phyloP scores from a whole-genome alignment of 1,140 invertebrate genomes.

The Meloidogyne hapla region DNA sequence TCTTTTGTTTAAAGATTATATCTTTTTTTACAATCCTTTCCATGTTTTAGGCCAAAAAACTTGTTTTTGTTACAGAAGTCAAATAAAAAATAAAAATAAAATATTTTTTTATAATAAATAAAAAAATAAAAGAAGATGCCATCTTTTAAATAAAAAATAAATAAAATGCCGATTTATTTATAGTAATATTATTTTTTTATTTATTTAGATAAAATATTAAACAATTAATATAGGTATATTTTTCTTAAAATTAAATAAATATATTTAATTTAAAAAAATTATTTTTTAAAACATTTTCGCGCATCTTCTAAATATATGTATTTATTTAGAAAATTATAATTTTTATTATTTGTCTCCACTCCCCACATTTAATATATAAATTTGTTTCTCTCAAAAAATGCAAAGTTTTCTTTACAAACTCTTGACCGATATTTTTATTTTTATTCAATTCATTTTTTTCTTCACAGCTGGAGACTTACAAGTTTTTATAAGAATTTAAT shows the following conservation, averaged over 20 bases:
- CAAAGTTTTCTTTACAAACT: not conserved
- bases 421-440: slow-evolving; percentile 1
- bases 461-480: not conserved
- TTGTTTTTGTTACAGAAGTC: not conserved
- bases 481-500: not conserved
- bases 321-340: not conserved
- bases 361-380: no score
- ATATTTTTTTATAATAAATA: no score
- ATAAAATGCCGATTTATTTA: no score
- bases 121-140: not conserved
- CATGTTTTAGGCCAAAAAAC: not conserved
- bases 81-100: not conserved
- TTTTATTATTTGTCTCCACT: not conserved
- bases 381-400: not conserved
- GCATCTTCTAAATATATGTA: no score
- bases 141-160: not conserved
- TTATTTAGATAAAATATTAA: no score
- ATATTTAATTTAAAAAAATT: no score
- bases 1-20: slow-evolving; percentile 3
- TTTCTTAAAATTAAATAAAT: no score
- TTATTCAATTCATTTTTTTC: not conserved
- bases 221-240: no score
- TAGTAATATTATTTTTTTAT: no score
- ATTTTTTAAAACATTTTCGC: no score
- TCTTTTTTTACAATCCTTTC: not conserved